These are phyloP conservation scores for Danaus melanippus DNA, from an alignment of 1,140 invertebrate species.

Conservation along the genomic window DNA sequence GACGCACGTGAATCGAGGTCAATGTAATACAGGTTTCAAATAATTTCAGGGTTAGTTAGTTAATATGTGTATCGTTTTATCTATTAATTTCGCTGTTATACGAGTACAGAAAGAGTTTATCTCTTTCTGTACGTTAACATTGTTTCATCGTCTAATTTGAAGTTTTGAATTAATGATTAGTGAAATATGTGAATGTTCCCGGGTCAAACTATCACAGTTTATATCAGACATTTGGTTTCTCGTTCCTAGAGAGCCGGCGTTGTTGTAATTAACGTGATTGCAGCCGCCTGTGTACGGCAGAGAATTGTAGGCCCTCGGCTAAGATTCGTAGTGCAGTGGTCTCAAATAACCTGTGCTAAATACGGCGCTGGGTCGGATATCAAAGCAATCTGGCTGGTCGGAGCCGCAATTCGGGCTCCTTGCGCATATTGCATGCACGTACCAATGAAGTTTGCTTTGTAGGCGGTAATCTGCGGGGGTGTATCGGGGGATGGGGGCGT, in stretches of 20 bases:
- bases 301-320: conserved; percentile 35
- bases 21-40: too few relatives aligned
- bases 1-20: too few relatives aligned
- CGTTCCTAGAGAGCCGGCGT: conserved; percentile 11
- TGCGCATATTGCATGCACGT: conserved; percentile 71
- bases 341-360: conserved; percentile 32
- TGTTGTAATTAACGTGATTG: conserved; percentile 62
- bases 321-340: conserved; percentile 45
- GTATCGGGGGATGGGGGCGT: conserved; percentile 61
- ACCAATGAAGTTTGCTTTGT: conserved; percentile 71
- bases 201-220: conserved; percentile 10
- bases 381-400: conserved; percentile 57
- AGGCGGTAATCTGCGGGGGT: conserved; percentile 69
- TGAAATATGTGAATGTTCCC: too few relatives aligned
- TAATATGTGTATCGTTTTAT: too few relatives aligned
- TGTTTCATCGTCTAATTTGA: too few relatives aligned
- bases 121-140: too few relatives aligned
- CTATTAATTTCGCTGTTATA: too few relatives aligned
- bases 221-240: conserved; percentile 27
- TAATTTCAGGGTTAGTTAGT: too few relatives aligned
- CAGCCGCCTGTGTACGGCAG: conserved; percentile 31
- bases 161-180: too few relatives aligned
- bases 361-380: conserved; percentile 42
- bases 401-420: conserved; percentile 62
- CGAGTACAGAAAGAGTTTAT: too few relatives aligned